These are phyloP conservation scores for Melanotaenia trifasciata DNA, from an alignment of 2,797 vertebrate species.

Conservation along the genomic window DNA sequence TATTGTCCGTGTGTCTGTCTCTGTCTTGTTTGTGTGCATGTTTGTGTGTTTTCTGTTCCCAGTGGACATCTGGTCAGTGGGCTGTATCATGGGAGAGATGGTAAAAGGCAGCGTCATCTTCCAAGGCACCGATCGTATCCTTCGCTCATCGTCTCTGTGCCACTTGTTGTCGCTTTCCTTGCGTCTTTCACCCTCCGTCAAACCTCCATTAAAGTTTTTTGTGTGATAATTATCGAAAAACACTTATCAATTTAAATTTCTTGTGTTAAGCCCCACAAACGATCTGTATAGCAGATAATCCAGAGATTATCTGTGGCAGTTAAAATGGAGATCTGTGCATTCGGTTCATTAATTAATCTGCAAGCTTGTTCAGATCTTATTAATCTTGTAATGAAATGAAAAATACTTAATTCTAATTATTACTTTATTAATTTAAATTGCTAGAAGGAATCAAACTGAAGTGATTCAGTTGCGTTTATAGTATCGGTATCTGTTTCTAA, in stretches of 20 bases:
- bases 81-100: constrained; percentile 99
- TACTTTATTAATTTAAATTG: too few species aligned
- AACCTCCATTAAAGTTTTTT: neutral
- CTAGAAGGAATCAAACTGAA: constrained; percentile 11
- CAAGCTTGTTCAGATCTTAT: constrained; percentile 22
- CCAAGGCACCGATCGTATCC: constrained; percentile 99
- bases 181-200: constrained; percentile 25
- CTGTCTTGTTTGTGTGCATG: constrained; percentile 29
- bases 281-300: neutral
- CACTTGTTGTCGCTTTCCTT: constrained; percentile 1
- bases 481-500: constrained; percentile 27
- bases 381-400: neutral
- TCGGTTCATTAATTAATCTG: constrained; percentile 9
- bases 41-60: constrained; percentile 81
- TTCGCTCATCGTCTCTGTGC: constrained; percentile 57
- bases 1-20: constrained; percentile 13
- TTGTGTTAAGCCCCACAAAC: neutral
- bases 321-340: neutral
- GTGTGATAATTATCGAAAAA: neutral
- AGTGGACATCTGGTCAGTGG: constrained; percentile 99
- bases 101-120: constrained; percentile 98
- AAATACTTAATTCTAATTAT: too few species aligned
- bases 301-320: constrained; percentile 1
- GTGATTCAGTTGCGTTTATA: constrained; percentile 55
- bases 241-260: too few species aligned